Evolutionary conservation across 92 coral and sea anemone genomes (phyloP).

Genomic region (Umimayanthus kanabou): DNA sequence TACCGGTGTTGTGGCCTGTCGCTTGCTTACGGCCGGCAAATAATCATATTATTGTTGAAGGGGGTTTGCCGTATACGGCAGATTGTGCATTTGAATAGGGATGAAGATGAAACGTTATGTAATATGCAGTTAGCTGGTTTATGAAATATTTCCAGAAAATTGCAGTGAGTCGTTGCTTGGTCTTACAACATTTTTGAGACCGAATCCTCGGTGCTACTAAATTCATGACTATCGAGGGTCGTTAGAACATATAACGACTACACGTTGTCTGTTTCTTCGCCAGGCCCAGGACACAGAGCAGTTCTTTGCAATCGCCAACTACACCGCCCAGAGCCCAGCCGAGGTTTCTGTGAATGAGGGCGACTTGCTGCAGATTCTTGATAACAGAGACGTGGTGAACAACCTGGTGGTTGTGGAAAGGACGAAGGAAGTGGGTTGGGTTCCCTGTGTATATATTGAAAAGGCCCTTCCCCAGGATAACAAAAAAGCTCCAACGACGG

Average conservation of each 20-base stretch:
- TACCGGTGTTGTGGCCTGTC: background rate
- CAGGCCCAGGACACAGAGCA: conserved; percentile 66
- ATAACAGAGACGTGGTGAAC: conserved; percentile 61
- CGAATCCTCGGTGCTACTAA: background rate
- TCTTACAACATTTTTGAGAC: too few relatives aligned
- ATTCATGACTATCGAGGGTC: background rate
- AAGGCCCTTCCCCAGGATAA: conserved; percentile 66
- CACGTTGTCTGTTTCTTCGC: background rate
- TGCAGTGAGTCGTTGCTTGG: background rate
- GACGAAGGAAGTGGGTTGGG: conserved; percentile 82
- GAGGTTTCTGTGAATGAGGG: conserved; percentile 85
- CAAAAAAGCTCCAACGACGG: conserved; percentile 64
- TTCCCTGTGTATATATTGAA: conserved; percentile 70
- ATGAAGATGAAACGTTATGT: background rate
- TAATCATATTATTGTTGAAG: background rate
- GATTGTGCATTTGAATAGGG: background rate
- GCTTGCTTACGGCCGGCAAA: background rate
- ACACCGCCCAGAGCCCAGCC: conserved; percentile 69
- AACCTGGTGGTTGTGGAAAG: conserved; percentile 70
- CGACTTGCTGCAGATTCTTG: conserved; percentile 78
- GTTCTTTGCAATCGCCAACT: conserved; percentile 74
- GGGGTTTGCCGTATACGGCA: background rate
- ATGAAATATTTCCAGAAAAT: too few relatives aligned
- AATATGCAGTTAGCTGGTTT: background rate
- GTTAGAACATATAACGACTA: background rate